These are phyloP conservation scores for Urechis unicinctus DNA, from an alignment of 2,888 invertebrate species.

Conservation along the genomic window DNA sequence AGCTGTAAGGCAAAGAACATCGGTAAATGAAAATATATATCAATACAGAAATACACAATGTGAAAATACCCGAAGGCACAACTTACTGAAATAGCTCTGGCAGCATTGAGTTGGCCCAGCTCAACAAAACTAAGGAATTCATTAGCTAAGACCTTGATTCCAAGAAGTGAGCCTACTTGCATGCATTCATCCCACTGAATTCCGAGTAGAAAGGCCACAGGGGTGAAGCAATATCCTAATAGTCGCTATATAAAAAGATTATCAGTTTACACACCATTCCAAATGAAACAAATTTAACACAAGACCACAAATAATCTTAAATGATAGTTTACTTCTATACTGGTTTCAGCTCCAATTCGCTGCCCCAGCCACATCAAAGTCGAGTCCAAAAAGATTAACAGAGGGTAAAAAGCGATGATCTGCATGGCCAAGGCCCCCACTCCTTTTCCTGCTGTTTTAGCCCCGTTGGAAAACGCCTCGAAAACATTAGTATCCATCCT, in stretches of 20 bases:
- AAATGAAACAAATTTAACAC: too few relatives aligned
- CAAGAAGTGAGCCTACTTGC: constrained; percentile 9
- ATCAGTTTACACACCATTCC: too few relatives aligned
- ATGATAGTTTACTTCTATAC: too few relatives aligned
- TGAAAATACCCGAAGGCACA: too few relatives aligned
- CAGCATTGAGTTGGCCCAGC: constrained; percentile 8
- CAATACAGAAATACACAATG: too few relatives aligned
- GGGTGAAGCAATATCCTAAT: constrained; percentile 13
- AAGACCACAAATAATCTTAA: too few relatives aligned
- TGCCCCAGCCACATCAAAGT: constrained; percentile 28
- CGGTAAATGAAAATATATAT: too few relatives aligned
- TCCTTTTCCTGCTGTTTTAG: constrained; percentile 25
- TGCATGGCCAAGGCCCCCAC: constrained; percentile 28
- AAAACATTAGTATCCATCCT: constrained; percentile 26
- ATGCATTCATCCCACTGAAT: constrained; percentile 6
- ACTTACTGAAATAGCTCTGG: too few relatives aligned
- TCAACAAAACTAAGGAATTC: constrained; percentile 14
- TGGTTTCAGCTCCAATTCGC: constrained; percentile 21
- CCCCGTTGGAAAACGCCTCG: constrained; percentile 28
- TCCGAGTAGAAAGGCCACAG: constrained; percentile 12
- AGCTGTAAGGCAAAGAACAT: too few relatives aligned
- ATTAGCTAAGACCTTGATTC: constrained; percentile 13
- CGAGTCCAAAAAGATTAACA: constrained; percentile 29
- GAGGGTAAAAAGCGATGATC: constrained; percentile 28
- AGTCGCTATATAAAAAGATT: constrained; percentile 13